These are phyloP conservation scores for Deilephila porcellus DNA, from an alignment of 2,888 invertebrate species.

Conservation along the genomic window DNA sequence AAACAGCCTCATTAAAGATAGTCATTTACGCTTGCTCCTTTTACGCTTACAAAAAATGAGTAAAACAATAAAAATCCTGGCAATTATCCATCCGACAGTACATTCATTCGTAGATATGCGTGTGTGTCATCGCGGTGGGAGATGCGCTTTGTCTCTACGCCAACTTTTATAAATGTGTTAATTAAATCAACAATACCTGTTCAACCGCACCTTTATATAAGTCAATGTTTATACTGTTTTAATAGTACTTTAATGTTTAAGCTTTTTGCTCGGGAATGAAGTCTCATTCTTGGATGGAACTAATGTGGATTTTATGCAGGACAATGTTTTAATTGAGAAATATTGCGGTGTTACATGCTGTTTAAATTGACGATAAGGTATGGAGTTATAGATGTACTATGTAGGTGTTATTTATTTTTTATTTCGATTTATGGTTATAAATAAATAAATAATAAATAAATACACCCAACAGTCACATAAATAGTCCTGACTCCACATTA, in stretches of 20 bases:
- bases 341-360: neutral
- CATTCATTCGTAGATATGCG: conserved; percentile 31
- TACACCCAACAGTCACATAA: too few species aligned
- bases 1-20: too few species aligned
- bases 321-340: neutral
- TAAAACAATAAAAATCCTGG: neutral
- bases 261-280: neutral
- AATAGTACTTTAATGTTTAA: neutral
- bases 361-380: too few species aligned
- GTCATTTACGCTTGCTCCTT: too few species aligned
- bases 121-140: conserved; percentile 45
- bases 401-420: too few species aligned
- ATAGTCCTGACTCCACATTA: too few species aligned
- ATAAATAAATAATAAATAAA: too few species aligned
- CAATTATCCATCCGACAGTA: conserved; percentile 34
- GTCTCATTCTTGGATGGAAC: neutral
- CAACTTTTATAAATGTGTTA: conserved; percentile 48
- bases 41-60: neutral
- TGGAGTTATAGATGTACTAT: too few species aligned
- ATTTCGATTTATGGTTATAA: too few species aligned
- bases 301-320: neutral
- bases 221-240: conserved; percentile 6
- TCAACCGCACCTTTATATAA: neutral
- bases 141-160: conserved; percentile 32
- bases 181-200: conserved; percentile 52